Evolutionary conservation across 2,888 invertebrate genomes (phyloP), one percentile per base, ranked within the genome.

Genomic region (Caenorhabditis sinica): DNA sequence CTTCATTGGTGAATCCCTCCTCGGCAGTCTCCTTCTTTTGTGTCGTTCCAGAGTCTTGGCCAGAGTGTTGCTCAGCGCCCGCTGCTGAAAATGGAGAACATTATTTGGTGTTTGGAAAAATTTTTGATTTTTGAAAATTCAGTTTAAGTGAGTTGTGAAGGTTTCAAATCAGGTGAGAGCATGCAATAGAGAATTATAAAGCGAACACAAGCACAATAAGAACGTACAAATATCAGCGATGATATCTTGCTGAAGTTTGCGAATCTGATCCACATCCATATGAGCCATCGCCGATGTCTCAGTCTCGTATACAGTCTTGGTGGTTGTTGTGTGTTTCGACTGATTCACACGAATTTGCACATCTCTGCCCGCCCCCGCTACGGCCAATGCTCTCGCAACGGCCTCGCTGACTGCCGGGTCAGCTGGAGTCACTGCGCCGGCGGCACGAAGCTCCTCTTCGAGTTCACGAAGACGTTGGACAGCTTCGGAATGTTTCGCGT

Each of bases 271-370:
- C 9, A 86, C 61, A 40, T 89, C 90, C 71, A 92, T 85, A 17
- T 89, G 90, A 13, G 89, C 89, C 92, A 92, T 92, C 28, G 90
- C 92, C 8, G 92, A 90, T 9, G 92, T 92, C 76, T 92, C 92
- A 4, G 92, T 92, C 81, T 92, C 92, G 77, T 92, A 92, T 76
- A 90, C 90, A n/a, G 90, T 91, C 83, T 91, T 92, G 15, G 92
- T 91, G 8, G 92, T 91, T 5, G 91, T 92, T 11, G 91, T 92
- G 81, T 91, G 90, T 40, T 91, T 85, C 28, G 88, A 88, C 71
- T 89, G 91, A 83, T 90, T 92, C 36, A 92, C 92, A 45, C 90
- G 87, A 53, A 92, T 92, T 75, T 92, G 92, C 11, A 92, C 84
- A 79, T 92, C 92, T 63, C 89, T 65, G 45, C 89, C 86, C 3